Conservation (phyloP, 1,140 invertebrate genomes). For the Neuroterus valhalla region DNA sequence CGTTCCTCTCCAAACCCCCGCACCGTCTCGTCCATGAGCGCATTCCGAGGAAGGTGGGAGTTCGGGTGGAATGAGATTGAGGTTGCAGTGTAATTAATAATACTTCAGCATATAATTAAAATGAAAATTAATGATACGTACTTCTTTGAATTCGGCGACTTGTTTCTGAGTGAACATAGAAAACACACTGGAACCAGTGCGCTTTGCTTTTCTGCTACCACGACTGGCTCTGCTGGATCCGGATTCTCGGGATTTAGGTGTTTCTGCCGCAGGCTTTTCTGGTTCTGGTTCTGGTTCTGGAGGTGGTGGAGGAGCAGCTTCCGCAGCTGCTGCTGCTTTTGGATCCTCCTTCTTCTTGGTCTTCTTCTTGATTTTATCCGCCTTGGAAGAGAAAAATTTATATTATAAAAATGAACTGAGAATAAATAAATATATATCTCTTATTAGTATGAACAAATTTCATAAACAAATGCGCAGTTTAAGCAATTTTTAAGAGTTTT, state of each 20-base stretch:
- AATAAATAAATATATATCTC: no score
- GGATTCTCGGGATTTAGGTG: constrained; percentile 76
- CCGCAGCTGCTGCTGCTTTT: constrained; percentile 72
- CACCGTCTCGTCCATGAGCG: no score
- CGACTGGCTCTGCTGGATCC: constrained; percentile 86
- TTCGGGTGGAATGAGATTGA: no score
- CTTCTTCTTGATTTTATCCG: constrained; percentile 79
- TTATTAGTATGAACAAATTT: no score
- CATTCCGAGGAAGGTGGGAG: no score
- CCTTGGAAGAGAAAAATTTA: constrained; percentile 60
- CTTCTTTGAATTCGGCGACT: constrained; percentile 96
- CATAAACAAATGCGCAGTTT: no score
- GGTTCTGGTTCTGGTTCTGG: constrained; percentile 72
- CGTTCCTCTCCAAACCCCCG: no score
- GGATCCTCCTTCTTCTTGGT: constrained; percentile 78
- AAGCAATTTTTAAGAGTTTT: no score
- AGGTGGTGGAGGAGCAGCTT: constrained; percentile 66
- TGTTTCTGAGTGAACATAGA: constrained; percentile 96
- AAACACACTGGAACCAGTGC: constrained; percentile 94
- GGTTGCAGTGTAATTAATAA: no score
- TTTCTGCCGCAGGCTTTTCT: constrained; percentile 65
- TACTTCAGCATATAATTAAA: no score
- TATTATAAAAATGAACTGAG: background rate
- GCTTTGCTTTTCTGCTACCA: constrained; percentile 83
- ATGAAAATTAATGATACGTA: constrained; percentile 63